phyloP scores from a whole-genome alignment of 1,140 invertebrate species.

The Bombus cullumanus region DNA sequence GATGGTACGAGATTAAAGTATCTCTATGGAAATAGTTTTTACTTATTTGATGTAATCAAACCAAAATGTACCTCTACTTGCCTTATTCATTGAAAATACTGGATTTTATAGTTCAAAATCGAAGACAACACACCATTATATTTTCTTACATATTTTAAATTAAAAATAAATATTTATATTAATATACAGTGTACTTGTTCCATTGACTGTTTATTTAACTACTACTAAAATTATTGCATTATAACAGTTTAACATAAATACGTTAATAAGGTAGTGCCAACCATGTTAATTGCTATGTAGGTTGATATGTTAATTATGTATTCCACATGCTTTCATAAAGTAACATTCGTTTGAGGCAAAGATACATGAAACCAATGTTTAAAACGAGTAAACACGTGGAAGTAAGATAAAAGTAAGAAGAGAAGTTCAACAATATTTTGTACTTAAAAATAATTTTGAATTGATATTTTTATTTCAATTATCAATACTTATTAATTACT shows the following conservation, averaged over 20 bases:
- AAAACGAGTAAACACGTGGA: neutral
- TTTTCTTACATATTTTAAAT: neutral
- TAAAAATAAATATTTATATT: constrained; percentile 29
- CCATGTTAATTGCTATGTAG: neutral
- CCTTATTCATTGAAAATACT: neutral
- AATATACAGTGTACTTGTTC: neutral
- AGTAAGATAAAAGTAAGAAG: neutral
- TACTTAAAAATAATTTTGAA: neutral
- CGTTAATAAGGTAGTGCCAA: neutral
- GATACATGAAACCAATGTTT: neutral
- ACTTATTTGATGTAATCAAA: neutral
- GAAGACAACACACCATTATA: neutral
- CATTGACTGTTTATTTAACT: neutral
- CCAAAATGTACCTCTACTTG: neutral
- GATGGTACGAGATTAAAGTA: neutral
- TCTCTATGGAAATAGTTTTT: neutral
- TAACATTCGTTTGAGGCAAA: neutral
- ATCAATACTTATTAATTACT: neutral
- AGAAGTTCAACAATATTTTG: neutral
- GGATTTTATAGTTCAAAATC: neutral
- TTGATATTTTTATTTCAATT: neutral
- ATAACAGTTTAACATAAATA: neutral
- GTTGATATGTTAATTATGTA: neutral
- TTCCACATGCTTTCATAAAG: neutral
- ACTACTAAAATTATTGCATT: neutral